phyloP scores from a whole-genome alignment of 37 sponge, comb jelly and placozoan genomes.

The Diacarnus erythraeanus region DNA sequence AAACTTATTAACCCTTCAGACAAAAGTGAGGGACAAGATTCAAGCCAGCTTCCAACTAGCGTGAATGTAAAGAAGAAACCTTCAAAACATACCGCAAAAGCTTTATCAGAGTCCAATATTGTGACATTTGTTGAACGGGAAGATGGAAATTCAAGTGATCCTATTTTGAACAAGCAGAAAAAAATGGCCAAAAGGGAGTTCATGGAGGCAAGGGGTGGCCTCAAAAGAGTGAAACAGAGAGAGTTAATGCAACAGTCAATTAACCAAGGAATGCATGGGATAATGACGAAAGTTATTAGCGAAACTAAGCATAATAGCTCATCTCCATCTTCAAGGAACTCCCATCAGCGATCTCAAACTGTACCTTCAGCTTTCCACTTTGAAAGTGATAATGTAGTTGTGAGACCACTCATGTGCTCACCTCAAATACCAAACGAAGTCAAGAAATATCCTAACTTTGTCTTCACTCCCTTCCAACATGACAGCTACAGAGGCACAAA shows the following conservation, averaged over 20 bases:
- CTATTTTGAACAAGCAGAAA: neutral
- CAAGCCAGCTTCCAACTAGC: neutral
- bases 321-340: neutral
- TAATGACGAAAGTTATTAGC: conserved; percentile 10
- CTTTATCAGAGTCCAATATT: neutral
- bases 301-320: conserved; percentile 5
- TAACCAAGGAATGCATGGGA: conserved; percentile 4
- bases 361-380: neutral
- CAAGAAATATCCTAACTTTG: conserved; percentile 1
- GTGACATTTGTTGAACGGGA: neutral
- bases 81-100: neutral
- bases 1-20: neutral
- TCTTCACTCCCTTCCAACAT: neutral
- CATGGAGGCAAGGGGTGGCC: too few species aligned
- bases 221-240: neutral
- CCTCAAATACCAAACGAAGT: neutral
- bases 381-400: neutral
- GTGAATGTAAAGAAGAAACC: neutral
- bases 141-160: neutral
- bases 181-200: too few species aligned
- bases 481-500: neutral
- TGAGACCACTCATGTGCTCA: conserved; percentile 13
- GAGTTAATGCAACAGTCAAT: conserved; percentile 17
- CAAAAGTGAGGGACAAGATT: neutral
- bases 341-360: neutral